phyloP scores from a whole-genome alignment of 2,888 invertebrate species.

The Sinodicranocentrus sp. region DNA sequence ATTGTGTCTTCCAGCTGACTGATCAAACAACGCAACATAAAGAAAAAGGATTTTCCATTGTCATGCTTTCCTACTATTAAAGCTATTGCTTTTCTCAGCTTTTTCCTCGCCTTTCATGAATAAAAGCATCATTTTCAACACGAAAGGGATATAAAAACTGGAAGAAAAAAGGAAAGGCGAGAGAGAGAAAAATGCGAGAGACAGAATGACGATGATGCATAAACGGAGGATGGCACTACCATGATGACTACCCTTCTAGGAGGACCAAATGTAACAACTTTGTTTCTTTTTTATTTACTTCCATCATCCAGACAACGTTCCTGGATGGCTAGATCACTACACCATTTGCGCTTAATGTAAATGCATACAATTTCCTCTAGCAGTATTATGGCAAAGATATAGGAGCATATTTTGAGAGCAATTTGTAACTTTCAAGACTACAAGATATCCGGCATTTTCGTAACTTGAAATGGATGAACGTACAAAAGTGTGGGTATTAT shows the following conservation, averaged over 20 bases:
- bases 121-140: conserved; percentile 45
- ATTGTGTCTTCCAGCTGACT: conserved; percentile 50
- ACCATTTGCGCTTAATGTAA: neutral
- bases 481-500: neutral
- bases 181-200: conserved; percentile 5
- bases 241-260: conserved; percentile 28
- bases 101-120: conserved; percentile 14
- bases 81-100: conserved; percentile 41
- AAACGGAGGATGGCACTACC: conserved; percentile 59
- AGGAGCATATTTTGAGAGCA: conserved; percentile 51
- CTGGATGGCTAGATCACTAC: conserved; percentile 22
- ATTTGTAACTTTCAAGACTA: conserved; percentile 54
- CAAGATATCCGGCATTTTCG: neutral
- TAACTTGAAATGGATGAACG: neutral
- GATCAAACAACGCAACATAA: conserved; percentile 50
- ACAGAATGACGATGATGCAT: conserved; percentile 33
- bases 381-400: conserved; percentile 2
- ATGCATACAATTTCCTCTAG: neutral
- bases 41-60: conserved; percentile 44
- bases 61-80: conserved; percentile 35
- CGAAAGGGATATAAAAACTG: conserved; percentile 5
- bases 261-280: conserved; percentile 33
- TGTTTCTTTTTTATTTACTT: conserved; percentile 60
- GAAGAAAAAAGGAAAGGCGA: too few relatives aligned
- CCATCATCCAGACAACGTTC: conserved; percentile 29